Percentiles rank a stretch among this genome's conserved stretches.
Conservation (phyloP, 2,113 vertebrate genomes). For the Apteryx owenii region DNA sequence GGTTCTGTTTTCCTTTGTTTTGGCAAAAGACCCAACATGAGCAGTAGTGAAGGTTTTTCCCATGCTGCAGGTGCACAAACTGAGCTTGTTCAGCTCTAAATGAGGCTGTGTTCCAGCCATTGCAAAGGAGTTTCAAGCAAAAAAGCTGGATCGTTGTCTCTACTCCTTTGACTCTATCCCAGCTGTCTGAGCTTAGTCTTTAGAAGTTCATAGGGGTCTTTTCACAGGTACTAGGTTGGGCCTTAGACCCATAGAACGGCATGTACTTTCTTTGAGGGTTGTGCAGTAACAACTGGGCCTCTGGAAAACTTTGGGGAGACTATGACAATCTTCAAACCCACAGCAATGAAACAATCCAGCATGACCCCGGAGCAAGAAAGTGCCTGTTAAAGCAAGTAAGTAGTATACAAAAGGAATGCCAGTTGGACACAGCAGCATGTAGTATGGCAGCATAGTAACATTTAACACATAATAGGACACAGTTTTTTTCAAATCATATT, state of each 20-base stretch:
- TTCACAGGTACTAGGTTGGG: background rate
- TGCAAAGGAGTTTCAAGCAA: background rate
- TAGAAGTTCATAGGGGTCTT: background rate
- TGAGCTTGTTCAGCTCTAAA: background rate
- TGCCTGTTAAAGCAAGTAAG: background rate
- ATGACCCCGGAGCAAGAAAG: background rate
- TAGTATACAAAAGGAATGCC: background rate
- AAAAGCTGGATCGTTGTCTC: background rate
- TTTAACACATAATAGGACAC: background rate
- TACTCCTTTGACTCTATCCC: background rate
- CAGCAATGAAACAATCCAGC: background rate
- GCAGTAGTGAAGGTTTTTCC: background rate
- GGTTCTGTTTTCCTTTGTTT: background rate
- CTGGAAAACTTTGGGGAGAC: background rate
- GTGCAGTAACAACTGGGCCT: background rate
- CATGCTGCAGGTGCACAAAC: background rate
- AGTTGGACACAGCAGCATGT: background rate
- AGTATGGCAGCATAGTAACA: background rate
- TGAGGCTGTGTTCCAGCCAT: background rate
- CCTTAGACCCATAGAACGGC: background rate
- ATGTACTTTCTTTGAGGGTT: background rate
- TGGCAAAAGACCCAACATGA: constrained; percentile 4
- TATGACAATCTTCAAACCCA: background rate
- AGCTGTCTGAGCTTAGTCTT: background rate
- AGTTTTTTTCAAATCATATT: background rate